Evolutionary conservation across 2,113 vertebrate genomes (phyloP), one percentile per base, ranked within the genome.

Genomic region (Pimephales promelas): DNA sequence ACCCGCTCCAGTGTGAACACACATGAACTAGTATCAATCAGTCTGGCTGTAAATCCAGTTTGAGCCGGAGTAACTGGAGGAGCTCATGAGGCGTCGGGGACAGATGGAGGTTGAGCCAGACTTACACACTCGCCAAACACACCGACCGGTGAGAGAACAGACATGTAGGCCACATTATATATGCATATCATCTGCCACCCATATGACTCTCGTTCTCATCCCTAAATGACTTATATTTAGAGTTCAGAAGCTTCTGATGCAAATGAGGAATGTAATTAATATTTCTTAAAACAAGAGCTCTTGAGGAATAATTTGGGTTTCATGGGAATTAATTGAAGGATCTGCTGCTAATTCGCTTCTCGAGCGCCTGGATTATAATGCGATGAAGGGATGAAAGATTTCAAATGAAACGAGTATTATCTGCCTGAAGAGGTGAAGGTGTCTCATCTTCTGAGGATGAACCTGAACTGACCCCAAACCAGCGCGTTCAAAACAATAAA

Each of bases 71-170:
- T 79, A 68, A 59, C 79, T 61, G 20, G 22, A 24, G 68, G 47
- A 49, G 47, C 4, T 26, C 47, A 16, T 77, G 74, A 77, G 31
- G 66, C n/a, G 57, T 45, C 49, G 47, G 73, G 77, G 56, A 76
- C 85, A 86, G 71, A 86, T 77, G 78, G 85, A 86, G 82, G 40
- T 34, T 64, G 82, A 83, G 68, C 54, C 2, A 10, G 57, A 77
- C 85, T 47, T 79, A 83, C 68, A 86, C 81, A 3, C 71, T 14
- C 59, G 13, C 36, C 47, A 75, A 49, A 26, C 22, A 61, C n/a
- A 31, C 64, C 5, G 4, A 5, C 59, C 43, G 49, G 40, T 40
- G 59, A 43, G 82, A 68, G 10, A 36, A 11, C 61, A 43, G 82
- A 68, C 6, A 59, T 56, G 74, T 36, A 34, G 34, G 49, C 3